Conservation (phyloP, 2,797 vertebrate genomes). For the Cyclura pinguis region DNA sequence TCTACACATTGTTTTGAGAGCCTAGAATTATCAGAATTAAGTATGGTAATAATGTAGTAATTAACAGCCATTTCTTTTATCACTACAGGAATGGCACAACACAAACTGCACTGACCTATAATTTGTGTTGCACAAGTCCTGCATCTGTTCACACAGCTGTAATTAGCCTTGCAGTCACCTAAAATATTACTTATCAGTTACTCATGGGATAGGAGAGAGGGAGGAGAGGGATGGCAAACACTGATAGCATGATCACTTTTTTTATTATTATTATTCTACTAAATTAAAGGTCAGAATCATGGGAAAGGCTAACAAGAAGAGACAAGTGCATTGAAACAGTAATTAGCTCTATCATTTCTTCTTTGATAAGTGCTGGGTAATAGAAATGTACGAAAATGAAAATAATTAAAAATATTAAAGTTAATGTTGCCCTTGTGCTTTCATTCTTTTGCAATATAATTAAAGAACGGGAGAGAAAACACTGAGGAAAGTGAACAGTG, state of each 20-base stretch:
- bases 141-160: conserved; percentile 65
- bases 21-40: conserved; percentile 75
- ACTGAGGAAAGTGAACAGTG: conserved; percentile 50
- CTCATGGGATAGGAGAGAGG: conserved; percentile 27
- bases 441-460: conserved; percentile 47
- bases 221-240: conserved; percentile 26
- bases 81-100: conserved; percentile 61
- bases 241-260: neutral
- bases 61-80: conserved; percentile 75
- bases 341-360: conserved; percentile 58
- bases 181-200: conserved; percentile 61
- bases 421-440: conserved; percentile 40
- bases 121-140: conserved; percentile 63
- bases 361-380: conserved; percentile 51
- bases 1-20: conserved; percentile 64
- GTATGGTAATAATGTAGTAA: conserved; percentile 68
- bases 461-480: conserved; percentile 43
- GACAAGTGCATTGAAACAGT: conserved; percentile 47
- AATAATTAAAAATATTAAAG: conserved; percentile 33
- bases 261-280: conserved; percentile 50
- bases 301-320: conserved; percentile 46
- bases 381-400: conserved; percentile 43
- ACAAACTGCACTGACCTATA: conserved; percentile 70
- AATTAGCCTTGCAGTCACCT: conserved; percentile 66
- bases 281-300: conserved; percentile 58